These are phyloP conservation scores for Tylochromis polylepis DNA, from an alignment of 2,113 vertebrate genomes.

Conservation along the genomic window DNA sequence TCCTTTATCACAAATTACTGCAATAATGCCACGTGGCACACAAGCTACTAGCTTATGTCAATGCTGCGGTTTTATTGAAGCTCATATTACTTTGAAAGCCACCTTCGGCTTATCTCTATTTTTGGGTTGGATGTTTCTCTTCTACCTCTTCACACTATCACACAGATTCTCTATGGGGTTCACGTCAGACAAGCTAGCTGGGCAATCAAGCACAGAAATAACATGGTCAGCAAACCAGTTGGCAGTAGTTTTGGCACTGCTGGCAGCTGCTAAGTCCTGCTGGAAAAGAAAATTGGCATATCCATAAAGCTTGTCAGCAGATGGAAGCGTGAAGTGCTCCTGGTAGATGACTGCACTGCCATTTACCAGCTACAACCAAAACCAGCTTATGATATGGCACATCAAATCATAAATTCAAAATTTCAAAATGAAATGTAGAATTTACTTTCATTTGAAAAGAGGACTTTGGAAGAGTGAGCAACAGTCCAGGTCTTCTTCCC, in stretches of 20 bases:
- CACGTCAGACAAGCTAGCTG: not conserved
- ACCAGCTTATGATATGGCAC: not conserved
- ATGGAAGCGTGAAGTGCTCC: not conserved
- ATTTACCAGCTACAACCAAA: not conserved
- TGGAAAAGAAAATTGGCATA: not conserved
- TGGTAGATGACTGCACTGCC: not conserved
- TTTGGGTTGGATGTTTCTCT: not conserved
- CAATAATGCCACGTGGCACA: not conserved
- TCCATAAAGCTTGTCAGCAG: not conserved
- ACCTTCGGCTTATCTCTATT: not conserved
- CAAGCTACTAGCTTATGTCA: not conserved
- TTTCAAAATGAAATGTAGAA: not conserved
- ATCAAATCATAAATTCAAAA: accelerated
- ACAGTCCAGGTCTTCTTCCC: not conserved
- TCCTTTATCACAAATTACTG: not conserved
- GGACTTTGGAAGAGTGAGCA: not conserved
- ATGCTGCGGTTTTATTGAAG: not conserved
- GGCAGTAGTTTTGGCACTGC: not conserved
- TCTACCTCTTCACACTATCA: not conserved
- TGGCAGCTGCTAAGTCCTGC: not conserved
- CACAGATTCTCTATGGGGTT: not conserved
- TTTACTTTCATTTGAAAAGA: not conserved
- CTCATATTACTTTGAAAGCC: not conserved
- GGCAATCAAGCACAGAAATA: not conserved
- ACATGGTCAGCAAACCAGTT: not conserved